A percentile compares a stretch with the other conserved stretches of the same genome.
Conservation (phyloP, 2,888 invertebrate species). For the Neoaliturus tenellus region DNA sequence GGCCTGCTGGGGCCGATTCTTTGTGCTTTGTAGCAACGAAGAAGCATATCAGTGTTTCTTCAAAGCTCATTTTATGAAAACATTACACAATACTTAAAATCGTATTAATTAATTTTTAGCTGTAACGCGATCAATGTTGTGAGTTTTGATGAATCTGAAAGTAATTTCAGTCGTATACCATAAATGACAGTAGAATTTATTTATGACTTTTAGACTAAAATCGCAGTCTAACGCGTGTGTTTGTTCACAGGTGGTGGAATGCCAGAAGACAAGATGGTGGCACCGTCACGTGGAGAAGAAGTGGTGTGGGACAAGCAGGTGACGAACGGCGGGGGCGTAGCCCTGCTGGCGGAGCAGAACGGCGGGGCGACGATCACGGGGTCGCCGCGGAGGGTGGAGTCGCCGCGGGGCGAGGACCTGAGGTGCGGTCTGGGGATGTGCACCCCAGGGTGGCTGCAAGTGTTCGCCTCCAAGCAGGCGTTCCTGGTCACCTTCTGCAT, state of each 20-base stretch:
- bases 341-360: conserved; percentile 46
- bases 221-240: too few species aligned
- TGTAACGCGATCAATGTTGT: too few species aligned
- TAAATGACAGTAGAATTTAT: too few species aligned
- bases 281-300: conserved; percentile 34
- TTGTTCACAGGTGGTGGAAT: not conserved
- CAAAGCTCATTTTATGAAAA: too few species aligned
- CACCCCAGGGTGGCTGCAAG: conserved; percentile 84
- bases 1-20: too few species aligned
- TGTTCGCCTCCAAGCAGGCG: conserved; percentile 90
- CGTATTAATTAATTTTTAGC: too few species aligned
- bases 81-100: too few species aligned
- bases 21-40: too few species aligned
- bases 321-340: conserved; percentile 37
- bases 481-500: conserved; percentile 93
- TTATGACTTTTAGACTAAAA: too few species aligned
- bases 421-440: conserved; percentile 89
- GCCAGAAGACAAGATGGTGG: conserved; percentile 46
- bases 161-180: too few species aligned
- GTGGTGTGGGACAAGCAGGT: conserved; percentile 54
- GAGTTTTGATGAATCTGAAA: too few species aligned
- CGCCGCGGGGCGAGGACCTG: conserved; percentile 72
- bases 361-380: conserved; percentile 31
- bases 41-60: too few species aligned
- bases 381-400: conserved; percentile 42